Conservation (phyloP, 1,140 invertebrate species). For the Caerostris extrusa region DNA sequence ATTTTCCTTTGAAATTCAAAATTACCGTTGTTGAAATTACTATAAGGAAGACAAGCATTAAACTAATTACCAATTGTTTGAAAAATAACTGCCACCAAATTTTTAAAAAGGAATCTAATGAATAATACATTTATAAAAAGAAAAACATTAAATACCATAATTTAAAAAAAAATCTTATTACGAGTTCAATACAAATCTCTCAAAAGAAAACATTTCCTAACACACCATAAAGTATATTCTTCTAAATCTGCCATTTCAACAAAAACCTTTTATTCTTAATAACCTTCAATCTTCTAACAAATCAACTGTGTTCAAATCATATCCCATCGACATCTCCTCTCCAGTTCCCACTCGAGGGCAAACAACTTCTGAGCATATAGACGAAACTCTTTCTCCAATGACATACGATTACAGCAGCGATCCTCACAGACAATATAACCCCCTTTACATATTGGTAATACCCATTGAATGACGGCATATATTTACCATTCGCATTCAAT, state of each 20-base stretch:
- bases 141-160: too few species aligned
- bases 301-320: not conserved
- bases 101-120: too few species aligned
- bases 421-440: not conserved
- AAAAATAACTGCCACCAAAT: too few species aligned
- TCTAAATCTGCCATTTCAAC: not conserved
- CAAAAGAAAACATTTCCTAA: not conserved
- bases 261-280: not conserved
- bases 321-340: not conserved
- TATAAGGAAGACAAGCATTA: too few species aligned
- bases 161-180: too few species aligned
- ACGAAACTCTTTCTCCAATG: not conserved
- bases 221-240: not conserved
- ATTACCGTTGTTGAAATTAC: too few species aligned
- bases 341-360: not conserved
- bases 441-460: not conserved
- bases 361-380: not conserved
- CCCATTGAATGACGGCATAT: not conserved
- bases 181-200: too few species aligned
- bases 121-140: too few species aligned
- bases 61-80: too few species aligned
- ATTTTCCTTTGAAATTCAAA: too few species aligned
- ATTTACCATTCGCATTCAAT: not conserved
- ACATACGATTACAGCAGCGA: not conserved
- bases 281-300: not conserved